phyloP scores from a whole-genome alignment of 2,113 vertebrate genomes.

The Tonatia bakeri region DNA sequence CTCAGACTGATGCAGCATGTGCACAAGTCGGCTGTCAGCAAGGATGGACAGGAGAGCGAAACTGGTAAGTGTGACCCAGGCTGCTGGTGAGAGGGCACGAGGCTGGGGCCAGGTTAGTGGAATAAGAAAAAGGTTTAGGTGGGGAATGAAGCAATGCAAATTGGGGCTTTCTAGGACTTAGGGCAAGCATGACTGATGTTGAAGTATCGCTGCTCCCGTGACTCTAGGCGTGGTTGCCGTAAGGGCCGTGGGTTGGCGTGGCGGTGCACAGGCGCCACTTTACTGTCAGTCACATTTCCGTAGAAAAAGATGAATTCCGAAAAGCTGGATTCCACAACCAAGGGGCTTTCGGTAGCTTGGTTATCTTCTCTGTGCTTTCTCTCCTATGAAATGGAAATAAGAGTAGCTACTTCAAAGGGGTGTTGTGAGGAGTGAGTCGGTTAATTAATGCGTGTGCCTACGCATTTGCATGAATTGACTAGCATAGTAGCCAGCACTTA shows the following conservation, averaged over 20 bases:
- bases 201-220: neutral
- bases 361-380: neutral
- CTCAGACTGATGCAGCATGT: conserved; percentile 97
- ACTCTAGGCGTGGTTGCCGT: neutral
- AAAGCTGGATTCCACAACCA: neutral
- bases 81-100: neutral
- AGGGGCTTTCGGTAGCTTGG: neutral
- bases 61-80: conserved; percentile 81
- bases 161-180: neutral
- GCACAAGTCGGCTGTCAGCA: conserved; percentile 89
- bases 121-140: neutral
- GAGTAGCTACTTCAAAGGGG: neutral
- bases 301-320: neutral
- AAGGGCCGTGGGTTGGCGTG: neutral
- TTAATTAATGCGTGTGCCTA: too few relatives aligned
- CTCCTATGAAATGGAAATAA: neutral
- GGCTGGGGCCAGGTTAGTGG: neutral
- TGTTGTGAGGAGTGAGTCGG: neutral
- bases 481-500: neutral
- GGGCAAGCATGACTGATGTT: neutral
- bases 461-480: neutral
- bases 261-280: neutral
- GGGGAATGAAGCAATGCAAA: neutral
- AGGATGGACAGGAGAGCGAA: conserved; percentile 85
- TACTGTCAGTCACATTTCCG: neutral